These are phyloP conservation scores for Temnopleurus reevesii DNA, from an alignment of 53 echinoderm and acorn worm species.

Conservation along the genomic window DNA sequence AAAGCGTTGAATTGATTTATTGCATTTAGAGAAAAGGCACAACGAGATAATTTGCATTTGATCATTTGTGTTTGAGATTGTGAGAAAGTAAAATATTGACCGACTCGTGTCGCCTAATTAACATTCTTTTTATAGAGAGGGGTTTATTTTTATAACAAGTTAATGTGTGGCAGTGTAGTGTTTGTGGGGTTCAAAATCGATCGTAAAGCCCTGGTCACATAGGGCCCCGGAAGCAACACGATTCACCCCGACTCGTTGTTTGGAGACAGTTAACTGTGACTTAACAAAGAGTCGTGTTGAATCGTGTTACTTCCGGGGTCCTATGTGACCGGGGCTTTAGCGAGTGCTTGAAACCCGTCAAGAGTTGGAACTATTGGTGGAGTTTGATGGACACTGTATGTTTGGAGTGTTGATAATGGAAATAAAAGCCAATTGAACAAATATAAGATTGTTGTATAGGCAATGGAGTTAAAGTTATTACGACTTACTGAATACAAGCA, in stretches of 20 bases:
- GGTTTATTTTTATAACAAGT: background rate
- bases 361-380: background rate
- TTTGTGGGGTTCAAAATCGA: no score
- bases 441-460: background rate
- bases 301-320: no score
- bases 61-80: constrained; percentile 17
- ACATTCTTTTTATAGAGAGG: background rate
- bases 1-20: background rate
- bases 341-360: no score
- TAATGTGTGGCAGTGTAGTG: background rate
- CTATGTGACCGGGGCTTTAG: no score
- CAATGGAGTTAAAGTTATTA: no score
- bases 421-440: background rate
- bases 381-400: background rate
- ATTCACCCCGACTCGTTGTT: no score
- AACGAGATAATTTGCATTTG: constrained; percentile 22
- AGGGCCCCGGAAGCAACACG: no score
- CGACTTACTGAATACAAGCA: no score
- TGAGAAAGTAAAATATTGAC: background rate
- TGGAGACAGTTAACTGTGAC: no score
- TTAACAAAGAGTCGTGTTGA: no score
- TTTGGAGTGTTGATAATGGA: background rate
- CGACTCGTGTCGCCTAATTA: background rate
- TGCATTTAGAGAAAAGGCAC: background rate
- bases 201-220: no score